phyloP scores from a whole-genome alignment of 2,113 vertebrate species.

The Heptranchias perlo region DNA sequence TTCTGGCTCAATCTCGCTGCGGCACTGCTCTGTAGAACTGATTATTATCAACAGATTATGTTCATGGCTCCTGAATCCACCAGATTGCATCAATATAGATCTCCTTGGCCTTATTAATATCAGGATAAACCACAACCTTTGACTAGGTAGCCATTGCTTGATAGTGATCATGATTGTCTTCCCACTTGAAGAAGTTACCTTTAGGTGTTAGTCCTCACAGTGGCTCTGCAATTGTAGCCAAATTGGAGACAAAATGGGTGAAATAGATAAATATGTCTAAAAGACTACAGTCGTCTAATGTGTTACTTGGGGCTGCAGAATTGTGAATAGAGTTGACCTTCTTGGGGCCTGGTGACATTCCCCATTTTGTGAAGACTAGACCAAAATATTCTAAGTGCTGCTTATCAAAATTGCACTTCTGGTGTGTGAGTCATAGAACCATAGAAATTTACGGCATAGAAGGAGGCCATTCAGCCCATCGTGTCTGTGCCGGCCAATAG shows the following conservation, averaged over 20 bases:
- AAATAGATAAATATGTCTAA: not conserved
- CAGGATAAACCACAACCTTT: not conserved
- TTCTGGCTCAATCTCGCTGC: not conserved
- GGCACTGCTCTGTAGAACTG: not conserved
- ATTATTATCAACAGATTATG: not conserved
- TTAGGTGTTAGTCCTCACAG: not conserved
- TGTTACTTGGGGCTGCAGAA: too few species aligned
- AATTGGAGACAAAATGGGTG: not conserved
- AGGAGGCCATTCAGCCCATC: too few species aligned
- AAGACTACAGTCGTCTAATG: not conserved
- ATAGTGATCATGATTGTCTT: not conserved
- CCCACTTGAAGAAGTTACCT: not conserved
- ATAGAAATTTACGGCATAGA: too few species aligned
- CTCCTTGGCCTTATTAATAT: not conserved
- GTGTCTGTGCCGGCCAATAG: too few species aligned
- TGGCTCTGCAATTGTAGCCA: not conserved
- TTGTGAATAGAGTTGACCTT: too few species aligned
- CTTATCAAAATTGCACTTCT: too few species aligned
- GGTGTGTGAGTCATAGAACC: too few species aligned
- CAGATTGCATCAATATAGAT: not conserved
- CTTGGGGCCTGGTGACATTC: not conserved
- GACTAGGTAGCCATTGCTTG: not conserved
- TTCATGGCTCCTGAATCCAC: not conserved
- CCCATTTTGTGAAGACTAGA: not conserved
- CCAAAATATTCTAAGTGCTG: too few species aligned